Percentiles rank a stretch among this genome's conserved stretches.
Conservation (phyloP, 1,140 invertebrate genomes). For the Dufourea novaeangliae region DNA sequence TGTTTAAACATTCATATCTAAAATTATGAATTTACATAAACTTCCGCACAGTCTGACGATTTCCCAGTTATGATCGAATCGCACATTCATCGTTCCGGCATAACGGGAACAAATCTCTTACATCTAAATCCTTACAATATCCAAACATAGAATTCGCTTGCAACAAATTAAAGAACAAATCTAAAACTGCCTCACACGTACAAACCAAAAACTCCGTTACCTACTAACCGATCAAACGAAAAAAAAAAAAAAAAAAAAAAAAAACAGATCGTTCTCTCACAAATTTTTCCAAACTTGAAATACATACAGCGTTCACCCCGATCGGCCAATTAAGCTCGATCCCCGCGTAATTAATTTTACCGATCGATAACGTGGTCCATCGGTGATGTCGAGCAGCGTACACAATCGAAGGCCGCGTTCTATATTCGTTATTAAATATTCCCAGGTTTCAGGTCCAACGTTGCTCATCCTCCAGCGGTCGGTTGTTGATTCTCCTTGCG, state of each 20-base stretch:
- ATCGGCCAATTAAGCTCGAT: not conserved
- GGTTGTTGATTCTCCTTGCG: slow-evolving; percentile 1
- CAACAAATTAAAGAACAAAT: no score
- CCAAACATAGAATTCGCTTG: no score
- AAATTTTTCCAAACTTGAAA: not conserved
- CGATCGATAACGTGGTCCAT: not conserved
- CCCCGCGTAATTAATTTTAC: not conserved
- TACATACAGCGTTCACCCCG: not conserved
- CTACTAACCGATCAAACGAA: no score
- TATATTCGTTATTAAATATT: not conserved
- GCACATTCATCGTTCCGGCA: no score
- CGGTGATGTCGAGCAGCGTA: not conserved
- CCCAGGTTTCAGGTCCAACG: not conserved
- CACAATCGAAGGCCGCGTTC: not conserved
- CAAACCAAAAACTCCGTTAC: no score
- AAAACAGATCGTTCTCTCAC: not conserved
- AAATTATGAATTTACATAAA: no score
- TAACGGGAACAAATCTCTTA: no score
- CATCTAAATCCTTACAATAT: no score
- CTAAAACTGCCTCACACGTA: not conserved
- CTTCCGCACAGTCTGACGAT: no score
- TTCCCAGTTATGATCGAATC: no score
- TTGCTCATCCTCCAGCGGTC: not conserved
- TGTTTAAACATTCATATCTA: no score
- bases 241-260: not conserved